Base-by-base conservation (phyloP, 2,888 invertebrate species). In the Andrena dorsata region DNA sequence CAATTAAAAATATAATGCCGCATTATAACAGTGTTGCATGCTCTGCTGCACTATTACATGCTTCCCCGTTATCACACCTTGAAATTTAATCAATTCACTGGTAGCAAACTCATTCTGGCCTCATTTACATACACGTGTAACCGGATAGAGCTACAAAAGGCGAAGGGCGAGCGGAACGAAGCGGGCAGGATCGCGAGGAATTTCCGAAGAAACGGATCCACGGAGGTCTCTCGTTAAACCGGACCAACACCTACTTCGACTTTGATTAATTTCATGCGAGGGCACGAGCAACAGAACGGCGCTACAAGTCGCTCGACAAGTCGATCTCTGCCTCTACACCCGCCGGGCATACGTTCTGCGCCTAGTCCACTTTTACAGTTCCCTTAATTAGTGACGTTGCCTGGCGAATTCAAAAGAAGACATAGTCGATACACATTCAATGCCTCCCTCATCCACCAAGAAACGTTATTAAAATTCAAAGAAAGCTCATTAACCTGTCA, bases 261-360 rank as follows among this genome's bases (percentile, higher is more conserved):
- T 89, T 89, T 90, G 90, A 91, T 92, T 92, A 91, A 92, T 91
- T 91, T 90, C 87, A 84, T 76, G 82, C 80, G 81, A 81, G 82
- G 76, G 82, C 80, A 76, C 71, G 85, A 81, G 87, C 87, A 88
- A 89, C 89, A 90, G 85, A 85, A 83, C 88, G 84, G 84, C 89
- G 87, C 89, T 88, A 90, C 89, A 89, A 89, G 88, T 90, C 89
- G 90, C 91, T 92, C 90, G 89, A 91, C 91, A 90, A 86, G 88
- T 86, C 80, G 87, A 88, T 89, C 86, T 73, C 65, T 82, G 75
- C 83, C 79, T 80, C 53, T 58, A 80, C 23, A 58, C 51, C 49
- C 47, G 47, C 61, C 49, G 35, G 35, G 6, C 64, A 23, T 28
- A 26, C 64, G n/a, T 26, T 47, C 23, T n/a, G 16, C 3, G 10